phyloP scores from a whole-genome alignment of 37 sponge, comb jelly and placozoan species.

The Mnemiopsis leidyi region DNA sequence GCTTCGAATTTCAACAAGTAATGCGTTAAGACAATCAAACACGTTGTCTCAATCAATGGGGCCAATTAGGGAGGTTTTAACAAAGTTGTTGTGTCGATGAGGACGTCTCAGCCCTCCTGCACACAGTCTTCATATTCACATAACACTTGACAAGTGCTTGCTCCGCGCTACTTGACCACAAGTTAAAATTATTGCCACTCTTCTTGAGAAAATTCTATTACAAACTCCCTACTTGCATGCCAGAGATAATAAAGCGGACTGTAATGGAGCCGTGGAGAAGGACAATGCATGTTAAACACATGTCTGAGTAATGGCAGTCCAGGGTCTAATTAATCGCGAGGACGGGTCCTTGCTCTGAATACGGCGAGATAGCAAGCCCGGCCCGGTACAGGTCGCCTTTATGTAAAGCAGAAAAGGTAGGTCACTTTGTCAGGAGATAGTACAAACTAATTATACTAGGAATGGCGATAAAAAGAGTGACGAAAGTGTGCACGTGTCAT shows the following conservation, averaged over 20 bases:
- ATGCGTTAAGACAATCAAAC: too few relatives aligned
- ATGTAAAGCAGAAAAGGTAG: not conserved
- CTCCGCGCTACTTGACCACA: not conserved
- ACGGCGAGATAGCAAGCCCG: not conserved
- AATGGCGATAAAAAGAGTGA: not conserved
- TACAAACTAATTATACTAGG: not conserved
- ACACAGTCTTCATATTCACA: not conserved
- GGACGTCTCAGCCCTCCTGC: not conserved
- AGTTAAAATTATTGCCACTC: not conserved
- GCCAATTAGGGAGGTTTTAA: not conserved
- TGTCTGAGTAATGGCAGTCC: not conserved
- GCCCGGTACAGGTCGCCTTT: not conserved
- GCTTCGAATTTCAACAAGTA: too few relatives aligned
- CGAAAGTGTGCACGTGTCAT: not conserved
- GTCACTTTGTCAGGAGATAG: not conserved
- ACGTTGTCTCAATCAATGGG: too few relatives aligned
- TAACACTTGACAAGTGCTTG: not conserved
- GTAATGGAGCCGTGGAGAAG: not conserved
- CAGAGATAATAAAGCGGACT: not conserved
- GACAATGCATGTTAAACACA: not conserved
- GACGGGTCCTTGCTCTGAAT: too few relatives aligned
- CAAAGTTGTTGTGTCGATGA: not conserved
- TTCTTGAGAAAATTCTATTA: not conserved
- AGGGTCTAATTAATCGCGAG: not conserved
- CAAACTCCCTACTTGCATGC: not conserved